Evolutionary conservation across 2,797 vertebrate species (phyloP), one percentile per base, ranked within the genome.

Genomic region (Ciconia nigra): DNA sequence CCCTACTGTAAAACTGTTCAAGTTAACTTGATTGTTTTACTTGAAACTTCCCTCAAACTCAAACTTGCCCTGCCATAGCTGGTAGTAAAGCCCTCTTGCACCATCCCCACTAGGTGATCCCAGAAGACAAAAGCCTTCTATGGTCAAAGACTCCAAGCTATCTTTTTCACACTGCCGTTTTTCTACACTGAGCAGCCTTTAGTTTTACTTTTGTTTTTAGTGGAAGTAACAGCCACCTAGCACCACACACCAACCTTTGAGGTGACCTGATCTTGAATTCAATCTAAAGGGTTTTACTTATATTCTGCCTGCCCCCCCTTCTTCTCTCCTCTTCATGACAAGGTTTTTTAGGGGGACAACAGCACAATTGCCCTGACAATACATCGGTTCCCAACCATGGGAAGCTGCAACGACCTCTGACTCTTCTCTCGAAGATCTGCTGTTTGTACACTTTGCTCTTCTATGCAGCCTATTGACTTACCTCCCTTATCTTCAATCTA

Each of bases 401-500:
- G 39, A 93, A 96, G 42, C 7, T 61, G 51, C 14, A 88, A 47
- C 24, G 51, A 67, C 28, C 55, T 76, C 69, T 70, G 49, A 86
- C 70, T 87, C 70, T 87, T 79, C 77, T 74, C 19, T 52, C 2
- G 11, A 87, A 79, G 35, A 58, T 61, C 58, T 93, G n/a, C 28
- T 76, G 39, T 62, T 95, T 49, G 58, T 66, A 88, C 15, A 57
- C 8, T 92, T 93, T 62, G 44, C 16, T 92, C 18, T 81, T 94
- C 69, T 87, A 72, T 86, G 90, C 87, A 94, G 41, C 9, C 66
- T 39, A 42, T 85, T 73, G 79, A 82, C 41, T 93, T 83, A 66
- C 10, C 29, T 66, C 31, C 41, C 76, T 97, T 97, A 97, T 96
- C 96, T 93, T 71, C 59, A 77, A 96, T 97, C 90, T 95, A 37